These are phyloP conservation scores for Malurus elegans DNA, from an alignment of 2,113 vertebrate species.

Conservation along the genomic window DNA sequence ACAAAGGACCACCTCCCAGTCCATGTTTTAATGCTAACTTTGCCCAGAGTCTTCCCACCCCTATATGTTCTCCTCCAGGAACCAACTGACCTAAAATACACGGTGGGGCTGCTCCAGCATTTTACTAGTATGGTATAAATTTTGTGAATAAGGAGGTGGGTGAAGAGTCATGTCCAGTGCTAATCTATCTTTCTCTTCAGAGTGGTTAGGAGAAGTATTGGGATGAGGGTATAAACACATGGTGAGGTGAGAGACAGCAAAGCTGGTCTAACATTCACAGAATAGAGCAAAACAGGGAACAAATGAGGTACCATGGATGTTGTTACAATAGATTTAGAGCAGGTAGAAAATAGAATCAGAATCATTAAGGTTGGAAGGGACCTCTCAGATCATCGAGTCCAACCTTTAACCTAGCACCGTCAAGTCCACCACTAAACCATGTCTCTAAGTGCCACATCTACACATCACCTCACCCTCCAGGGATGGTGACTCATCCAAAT, in stretches of 20 bases:
- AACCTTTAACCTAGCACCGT: neutral
- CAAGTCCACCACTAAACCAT: neutral
- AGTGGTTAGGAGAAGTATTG: neutral
- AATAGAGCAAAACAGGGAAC: neutral
- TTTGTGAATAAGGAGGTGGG: neutral
- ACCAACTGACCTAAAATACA: neutral
- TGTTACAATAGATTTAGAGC: neutral
- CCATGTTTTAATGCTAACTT: neutral
- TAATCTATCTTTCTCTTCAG: neutral
- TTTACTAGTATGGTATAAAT: neutral
- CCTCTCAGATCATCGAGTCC: fast-evolving
- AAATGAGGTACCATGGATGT: neutral
- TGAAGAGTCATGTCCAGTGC: neutral
- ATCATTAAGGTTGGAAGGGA: neutral
- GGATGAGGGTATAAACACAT: neutral
- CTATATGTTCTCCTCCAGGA: neutral
- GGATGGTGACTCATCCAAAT: neutral
- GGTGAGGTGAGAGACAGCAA: neutral
- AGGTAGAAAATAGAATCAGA: neutral
- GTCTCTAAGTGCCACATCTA: neutral
- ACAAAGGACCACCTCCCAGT: neutral
- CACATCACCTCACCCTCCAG: neutral
- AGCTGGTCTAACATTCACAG: neutral
- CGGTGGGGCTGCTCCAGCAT: neutral
- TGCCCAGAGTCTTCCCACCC: neutral